Evolutionary conservation across 30 jellyfish, hydroid and myxozoan species (phyloP).

Genomic region (Turritopsis dohrnii): DNA sequence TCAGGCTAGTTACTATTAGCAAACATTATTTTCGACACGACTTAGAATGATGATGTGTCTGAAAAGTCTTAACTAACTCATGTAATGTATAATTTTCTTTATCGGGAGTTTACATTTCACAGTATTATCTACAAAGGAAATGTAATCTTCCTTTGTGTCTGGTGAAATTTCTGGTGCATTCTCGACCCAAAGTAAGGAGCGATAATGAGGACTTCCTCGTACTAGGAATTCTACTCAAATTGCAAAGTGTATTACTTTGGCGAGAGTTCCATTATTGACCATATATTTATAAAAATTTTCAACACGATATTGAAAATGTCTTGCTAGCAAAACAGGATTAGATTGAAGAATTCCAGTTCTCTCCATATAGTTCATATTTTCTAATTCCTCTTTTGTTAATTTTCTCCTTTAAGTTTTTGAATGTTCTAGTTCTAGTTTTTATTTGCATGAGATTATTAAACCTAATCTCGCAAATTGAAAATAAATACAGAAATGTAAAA

Average conservation of each 20-base stretch:
- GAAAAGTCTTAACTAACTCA: constrained; percentile 21
- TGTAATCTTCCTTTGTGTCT: constrained; percentile 8
- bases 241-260: constrained; percentile 34
- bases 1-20: not conserved
- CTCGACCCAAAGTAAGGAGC: constrained; percentile 29
- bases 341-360: constrained; percentile 20
- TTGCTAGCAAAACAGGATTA: constrained; percentile 37
- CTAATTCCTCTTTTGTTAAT: not conserved
- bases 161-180: constrained; percentile 19
- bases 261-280: constrained; percentile 20
- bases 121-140: constrained; percentile 4
- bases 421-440: too few species aligned
- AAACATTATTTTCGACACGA: constrained; percentile 14
- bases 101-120: constrained; percentile 6
- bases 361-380: constrained; percentile 16
- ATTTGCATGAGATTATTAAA: too few species aligned
- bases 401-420: constrained; percentile 2
- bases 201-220: constrained; percentile 32
- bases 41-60: constrained; percentile 17
- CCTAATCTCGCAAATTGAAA: too few species aligned
- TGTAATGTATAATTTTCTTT: not conserved
- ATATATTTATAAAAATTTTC: constrained; percentile 30
- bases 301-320: constrained; percentile 39
- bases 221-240: constrained; percentile 30
- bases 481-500: too few species aligned